Evolutionary conservation across 2,888 invertebrate species (phyloP).

Genomic region (Deilephila elpenor): DNA sequence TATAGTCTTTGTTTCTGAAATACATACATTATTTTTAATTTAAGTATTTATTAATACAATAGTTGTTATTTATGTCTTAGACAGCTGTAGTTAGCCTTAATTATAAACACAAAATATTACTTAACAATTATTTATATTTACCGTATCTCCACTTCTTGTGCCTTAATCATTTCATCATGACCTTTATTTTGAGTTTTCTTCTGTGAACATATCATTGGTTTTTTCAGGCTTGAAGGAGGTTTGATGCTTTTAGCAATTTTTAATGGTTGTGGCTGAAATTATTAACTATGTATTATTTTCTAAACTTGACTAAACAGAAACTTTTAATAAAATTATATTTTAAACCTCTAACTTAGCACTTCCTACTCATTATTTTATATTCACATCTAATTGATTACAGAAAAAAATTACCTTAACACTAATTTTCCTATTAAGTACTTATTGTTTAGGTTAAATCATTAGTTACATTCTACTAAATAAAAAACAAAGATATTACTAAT

Average conservation of each 20-base stretch:
- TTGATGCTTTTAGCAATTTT: constrained; percentile 51
- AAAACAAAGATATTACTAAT: too few species aligned
- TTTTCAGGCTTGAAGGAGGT: constrained; percentile 57
- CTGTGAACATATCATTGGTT: constrained; percentile 45
- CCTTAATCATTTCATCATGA: constrained; percentile 68
- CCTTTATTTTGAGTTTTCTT: constrained; percentile 48
- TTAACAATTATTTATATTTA: constrained; percentile 40
- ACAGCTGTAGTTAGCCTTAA: neutral
- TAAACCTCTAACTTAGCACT: too few species aligned
- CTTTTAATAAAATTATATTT: too few species aligned
- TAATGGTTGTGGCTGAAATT: constrained; percentile 68
- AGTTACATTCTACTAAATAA: too few species aligned
- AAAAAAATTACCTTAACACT: too few species aligned
- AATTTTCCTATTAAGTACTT: too few species aligned
- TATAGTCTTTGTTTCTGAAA: constrained; percentile 76
- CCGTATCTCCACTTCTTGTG: constrained; percentile 80
- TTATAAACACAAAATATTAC: neutral
- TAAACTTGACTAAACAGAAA: too few species aligned
- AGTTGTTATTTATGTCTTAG: neutral
- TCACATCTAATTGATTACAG: too few species aligned
- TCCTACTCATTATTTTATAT: too few species aligned
- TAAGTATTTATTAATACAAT: constrained; percentile 15
- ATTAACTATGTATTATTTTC: neutral
- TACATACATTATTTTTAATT: constrained; percentile 1
- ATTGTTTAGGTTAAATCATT: too few species aligned